Percentiles rank a stretch among this genome's conserved stretches.
Evolutionary conservation across 2,888 invertebrate genomes (phyloP).

Genomic region (Luperina nickerlii): DNA sequence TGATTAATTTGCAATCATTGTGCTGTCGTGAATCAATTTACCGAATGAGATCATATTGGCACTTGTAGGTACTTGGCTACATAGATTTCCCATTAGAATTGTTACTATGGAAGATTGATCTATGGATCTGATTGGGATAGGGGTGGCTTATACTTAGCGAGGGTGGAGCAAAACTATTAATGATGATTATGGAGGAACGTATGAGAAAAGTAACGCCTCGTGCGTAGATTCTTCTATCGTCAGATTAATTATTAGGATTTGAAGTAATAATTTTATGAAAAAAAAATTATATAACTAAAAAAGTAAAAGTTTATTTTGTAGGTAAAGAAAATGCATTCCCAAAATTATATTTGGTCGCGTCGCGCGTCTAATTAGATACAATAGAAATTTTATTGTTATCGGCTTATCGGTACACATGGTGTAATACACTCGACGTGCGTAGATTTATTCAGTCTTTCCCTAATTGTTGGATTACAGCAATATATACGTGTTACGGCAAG

Average conservation of each 20-base stretch:
- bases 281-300: too few relatives aligned
- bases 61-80: constrained; percentile 31
- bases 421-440: too few relatives aligned
- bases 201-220: not conserved
- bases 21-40: constrained; percentile 57
- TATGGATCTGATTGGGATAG: not conserved
- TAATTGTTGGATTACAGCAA: too few relatives aligned
- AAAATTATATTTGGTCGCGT: too few relatives aligned
- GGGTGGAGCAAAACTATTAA: too few relatives aligned
- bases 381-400: too few relatives aligned
- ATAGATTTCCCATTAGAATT: constrained; percentile 44
- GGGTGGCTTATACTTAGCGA: not conserved
- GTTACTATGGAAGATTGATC: constrained; percentile 6
- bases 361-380: too few relatives aligned
- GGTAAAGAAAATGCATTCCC: too few relatives aligned
- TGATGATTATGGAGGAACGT: not conserved
- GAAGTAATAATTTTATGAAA: not conserved
- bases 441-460: too few relatives aligned
- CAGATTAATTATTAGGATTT: not conserved
- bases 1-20: constrained; percentile 65
- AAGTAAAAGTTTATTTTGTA: too few relatives aligned
- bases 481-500: too few relatives aligned
- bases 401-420: too few relatives aligned
- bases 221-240: not conserved
- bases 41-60: constrained; percentile 58